A percentile compares a stretch with the other conserved stretches of the same genome.
These are phyloP conservation scores for Sebastes fasciatus DNA, from an alignment of 2,113 vertebrate species.

Conservation along the genomic window DNA sequence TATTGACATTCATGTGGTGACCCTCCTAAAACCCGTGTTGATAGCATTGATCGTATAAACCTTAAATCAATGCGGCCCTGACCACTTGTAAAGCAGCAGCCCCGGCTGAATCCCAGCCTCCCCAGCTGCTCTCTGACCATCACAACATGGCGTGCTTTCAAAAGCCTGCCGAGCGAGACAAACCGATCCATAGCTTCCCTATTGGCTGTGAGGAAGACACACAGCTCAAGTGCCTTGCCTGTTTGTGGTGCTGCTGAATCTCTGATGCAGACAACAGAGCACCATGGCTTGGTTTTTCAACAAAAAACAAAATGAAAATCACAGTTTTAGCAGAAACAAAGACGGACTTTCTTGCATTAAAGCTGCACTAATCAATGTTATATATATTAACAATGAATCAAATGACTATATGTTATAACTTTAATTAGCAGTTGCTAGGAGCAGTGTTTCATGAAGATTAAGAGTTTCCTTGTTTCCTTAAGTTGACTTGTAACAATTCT, in stretches of 20 bases:
- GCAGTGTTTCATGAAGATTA: too few species aligned
- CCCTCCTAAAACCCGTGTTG: constrained; percentile 61
- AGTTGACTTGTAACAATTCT: too few species aligned
- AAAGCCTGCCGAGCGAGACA: constrained; percentile 65
- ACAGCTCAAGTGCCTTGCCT: constrained; percentile 32
- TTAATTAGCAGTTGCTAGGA: too few species aligned
- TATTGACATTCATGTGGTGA: constrained; percentile 67
- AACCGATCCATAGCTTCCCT: constrained; percentile 67
- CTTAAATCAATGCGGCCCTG: constrained; percentile 69
- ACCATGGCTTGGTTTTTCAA: neutral
- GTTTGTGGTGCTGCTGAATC: constrained; percentile 46
- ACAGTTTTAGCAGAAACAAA: neutral
- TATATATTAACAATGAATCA: neutral
- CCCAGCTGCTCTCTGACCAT: constrained; percentile 47
- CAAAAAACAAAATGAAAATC: constrained; percentile 24
- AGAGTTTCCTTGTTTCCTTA: too few species aligned
- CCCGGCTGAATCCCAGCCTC: constrained; percentile 47
- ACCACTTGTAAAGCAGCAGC: constrained; percentile 71
- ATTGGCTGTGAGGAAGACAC: constrained; percentile 39
- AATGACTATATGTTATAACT: neutral
- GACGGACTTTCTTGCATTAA: neutral
- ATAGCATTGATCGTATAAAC: constrained; percentile 71
- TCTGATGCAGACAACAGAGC: constrained; percentile 53
- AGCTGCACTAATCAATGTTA: neutral
- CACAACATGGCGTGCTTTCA: constrained; percentile 59